Evolutionary conservation across 2,113 vertebrate species (phyloP), one percentile per base, ranked within the genome.

Genomic region (Petrocephalus zakoni): DNA sequence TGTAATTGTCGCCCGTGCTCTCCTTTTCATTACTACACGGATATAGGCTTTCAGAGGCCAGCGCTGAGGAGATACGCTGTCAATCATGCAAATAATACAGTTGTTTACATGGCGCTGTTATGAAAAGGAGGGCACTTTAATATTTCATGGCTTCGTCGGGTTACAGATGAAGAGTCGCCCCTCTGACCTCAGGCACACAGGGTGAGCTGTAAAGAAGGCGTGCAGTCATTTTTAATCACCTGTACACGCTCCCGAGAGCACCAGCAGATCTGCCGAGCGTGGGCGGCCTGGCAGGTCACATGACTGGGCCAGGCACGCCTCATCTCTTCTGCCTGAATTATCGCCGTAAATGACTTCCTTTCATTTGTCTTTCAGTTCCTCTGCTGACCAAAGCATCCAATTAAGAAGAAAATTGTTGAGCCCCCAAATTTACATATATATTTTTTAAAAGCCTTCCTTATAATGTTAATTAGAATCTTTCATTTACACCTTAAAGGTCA

Each of bases 61-160:
- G 53, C 42, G 81, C 91, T 82, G 61, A 61, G 84, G 83, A 89
- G 93, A 92, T 92, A 29, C 46, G 1, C 53, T 93, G 90, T 94
- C 94, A 93, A 87, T 93, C 91, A 91, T 91, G 92, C 88, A 90
- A 91, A 93, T 92, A 94, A 95, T 92, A 94, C 92, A 93, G 92
- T 93, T 94, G 94, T 94, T 95, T 96, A 94, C 94, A 94, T 93
- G 89, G 92, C 87, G 42, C 92, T 92, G 91, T 94, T 92, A 93
- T 93, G 92, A 95, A 94, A 94, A 94, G 92, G 90, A 93, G 91
- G 91, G 89, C 91, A 88, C 88, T 52, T 96, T 92, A 94, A 95
- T 95, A 94, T 94, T 96, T 95, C 53, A 94, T 94, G 90, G 90
- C 93, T 90, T 93, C 92, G 93, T 96, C 93, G 75, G 92, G 93